Base-by-base conservation (phyloP, 2,888 invertebrate genomes). In the Lottia scabra region DNA sequence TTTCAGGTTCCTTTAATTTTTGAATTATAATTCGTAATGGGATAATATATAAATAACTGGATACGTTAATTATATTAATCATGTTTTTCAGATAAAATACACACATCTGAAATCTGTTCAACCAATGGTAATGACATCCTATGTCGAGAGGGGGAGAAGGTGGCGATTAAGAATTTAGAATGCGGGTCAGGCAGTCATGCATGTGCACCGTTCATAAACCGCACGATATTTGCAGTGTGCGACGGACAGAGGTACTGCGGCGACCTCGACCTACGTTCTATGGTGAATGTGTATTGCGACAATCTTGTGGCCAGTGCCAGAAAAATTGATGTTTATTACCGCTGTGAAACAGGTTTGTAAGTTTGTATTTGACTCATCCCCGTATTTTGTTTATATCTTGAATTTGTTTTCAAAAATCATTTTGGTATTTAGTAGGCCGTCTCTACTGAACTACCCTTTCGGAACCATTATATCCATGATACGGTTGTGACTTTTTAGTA, bases 171-270 rank as follows among this genome's bases (percentile, higher is more conserved):
- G 46, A 68, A 44, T 62, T 43, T 63, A 23, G 68, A 63, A 43
- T 68, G 68, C 19, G 68, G 68, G 30, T 38, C 48, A 19, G 68
- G 62, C 6, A 68, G 63, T 43, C 68, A 68, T 26, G 68, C 62
- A 5, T 68, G 68, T 43, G 26, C 68, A 16, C 68, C 68, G 6
- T 43, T 43, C n/a, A 68, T 63, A 12, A 68, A 63, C 26, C 23
- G 30, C 43, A 63, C 68, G 12, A 63, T 68, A 43, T 62, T 62
- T 12, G 30, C 56, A 8, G 56, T 68, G 15, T 68, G 68, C 43
- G 19, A 68, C 10, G 68, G 68, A 62, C 68, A 68, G 45, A 30
- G 68, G 27, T 48, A 62, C 16, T 68, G 68, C 45, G 68, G 27
- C 12, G 56, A 43, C 13, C 44, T 68, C n/a, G 68, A 63, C 1